Percentiles rank a stretch among this genome's conserved stretches.
Evolutionary conservation across 2,888 invertebrate genomes (phyloP).

Genomic region (Biston stratarius): DNA sequence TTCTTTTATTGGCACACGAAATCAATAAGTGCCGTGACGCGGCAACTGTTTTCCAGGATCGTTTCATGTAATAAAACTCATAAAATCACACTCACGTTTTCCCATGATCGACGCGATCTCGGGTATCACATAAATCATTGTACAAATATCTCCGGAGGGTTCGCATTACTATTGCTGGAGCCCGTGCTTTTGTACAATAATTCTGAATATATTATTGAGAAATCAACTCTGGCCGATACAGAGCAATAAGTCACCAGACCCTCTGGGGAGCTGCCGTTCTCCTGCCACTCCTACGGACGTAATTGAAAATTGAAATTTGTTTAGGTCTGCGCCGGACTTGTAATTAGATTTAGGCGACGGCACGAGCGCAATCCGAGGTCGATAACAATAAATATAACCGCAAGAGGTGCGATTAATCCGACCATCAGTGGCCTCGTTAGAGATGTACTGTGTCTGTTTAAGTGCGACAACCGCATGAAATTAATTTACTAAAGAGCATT

Average conservation of each 20-base stretch:
- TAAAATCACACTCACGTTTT: constrained; percentile 58
- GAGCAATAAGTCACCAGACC: constrained; percentile 77
- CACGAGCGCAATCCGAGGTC: constrained; percentile 70
- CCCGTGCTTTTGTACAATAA: constrained; percentile 70
- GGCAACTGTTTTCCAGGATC: constrained; percentile 60
- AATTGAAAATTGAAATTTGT: constrained; percentile 86
- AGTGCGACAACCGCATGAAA: constrained; percentile 53
- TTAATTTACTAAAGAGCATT: constrained; percentile 60
- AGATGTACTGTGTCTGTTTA: constrained; percentile 50
- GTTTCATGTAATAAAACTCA: constrained; percentile 58
- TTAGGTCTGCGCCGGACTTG: constrained; percentile 76
- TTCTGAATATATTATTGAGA: constrained; percentile 80
- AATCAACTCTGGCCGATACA: constrained; percentile 62
- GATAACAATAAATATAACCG: constrained; percentile 79
- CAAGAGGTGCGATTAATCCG: constrained; percentile 64
- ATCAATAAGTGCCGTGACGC: constrained; percentile 80
- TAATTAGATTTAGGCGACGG: constrained; percentile 79
- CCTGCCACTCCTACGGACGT: constrained; percentile 71
- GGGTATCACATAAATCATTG: constrained; percentile 53
- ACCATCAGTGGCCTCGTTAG: constrained; percentile 56
- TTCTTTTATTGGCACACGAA: constrained; percentile 81
- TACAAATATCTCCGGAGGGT: constrained; percentile 59
- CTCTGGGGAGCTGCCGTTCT: constrained; percentile 69
- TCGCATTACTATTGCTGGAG: constrained; percentile 64
- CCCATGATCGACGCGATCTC: constrained; percentile 43